Conservation (phyloP, 2,797 vertebrate species). For the Chiroxiphia lanceolata region DNA sequence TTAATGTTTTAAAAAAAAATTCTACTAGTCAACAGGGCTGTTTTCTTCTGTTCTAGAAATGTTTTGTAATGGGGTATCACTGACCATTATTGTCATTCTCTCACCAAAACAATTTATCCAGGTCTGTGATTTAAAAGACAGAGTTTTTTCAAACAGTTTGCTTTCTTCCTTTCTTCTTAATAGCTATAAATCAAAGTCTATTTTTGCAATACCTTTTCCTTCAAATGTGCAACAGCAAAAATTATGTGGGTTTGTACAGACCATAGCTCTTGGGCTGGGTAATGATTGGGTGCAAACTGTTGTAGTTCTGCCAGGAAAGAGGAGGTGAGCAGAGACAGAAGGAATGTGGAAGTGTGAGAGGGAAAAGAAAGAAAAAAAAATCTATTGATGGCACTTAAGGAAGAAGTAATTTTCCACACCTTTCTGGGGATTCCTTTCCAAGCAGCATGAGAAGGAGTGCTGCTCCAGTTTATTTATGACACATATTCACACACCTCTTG, state of each 20-base stretch:
- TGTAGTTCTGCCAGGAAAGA: neutral
- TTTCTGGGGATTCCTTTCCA: neutral
- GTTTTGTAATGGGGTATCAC: neutral
- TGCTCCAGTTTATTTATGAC: neutral
- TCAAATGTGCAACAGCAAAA: neutral
- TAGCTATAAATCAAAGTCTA: neutral
- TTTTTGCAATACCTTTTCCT: neutral
- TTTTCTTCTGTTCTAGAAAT: constrained; percentile 30
- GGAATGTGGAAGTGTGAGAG: neutral
- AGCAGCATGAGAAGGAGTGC: neutral
- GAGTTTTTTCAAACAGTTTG: neutral
- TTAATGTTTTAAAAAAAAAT: neutral
- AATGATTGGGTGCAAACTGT: neutral
- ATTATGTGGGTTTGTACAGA: neutral
- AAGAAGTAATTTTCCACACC: neutral
- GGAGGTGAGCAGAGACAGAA: neutral
- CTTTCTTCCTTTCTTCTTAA: constrained; percentile 10
- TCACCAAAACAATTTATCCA: constrained; percentile 5
- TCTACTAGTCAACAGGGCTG: neutral
- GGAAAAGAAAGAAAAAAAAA: neutral
- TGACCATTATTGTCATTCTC: neutral
- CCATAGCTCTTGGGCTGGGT: neutral
- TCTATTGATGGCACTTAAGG: neutral
- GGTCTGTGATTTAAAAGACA: neutral
- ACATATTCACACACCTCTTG: neutral